Conservation (phyloP, 2,797 vertebrate genomes). For the Argya squamiceps region DNA sequence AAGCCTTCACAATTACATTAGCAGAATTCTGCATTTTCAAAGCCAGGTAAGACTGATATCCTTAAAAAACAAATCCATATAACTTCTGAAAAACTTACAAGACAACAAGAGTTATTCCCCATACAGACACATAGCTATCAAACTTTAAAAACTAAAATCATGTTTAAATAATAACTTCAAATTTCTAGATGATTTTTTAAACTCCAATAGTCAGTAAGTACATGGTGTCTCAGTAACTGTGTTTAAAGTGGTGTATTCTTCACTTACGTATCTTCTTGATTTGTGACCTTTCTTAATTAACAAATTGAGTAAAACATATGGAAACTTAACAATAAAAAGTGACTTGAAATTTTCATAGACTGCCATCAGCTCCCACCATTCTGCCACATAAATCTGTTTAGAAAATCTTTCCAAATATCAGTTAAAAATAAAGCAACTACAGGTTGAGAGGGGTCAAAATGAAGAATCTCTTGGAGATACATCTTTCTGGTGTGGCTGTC, state of each 20-base stretch:
- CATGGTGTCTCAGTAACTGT: background rate
- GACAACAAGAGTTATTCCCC: background rate
- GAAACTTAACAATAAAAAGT: background rate
- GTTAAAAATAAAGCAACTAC: background rate
- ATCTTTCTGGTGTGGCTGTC: background rate
- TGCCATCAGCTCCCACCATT: background rate
- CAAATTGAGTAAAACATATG: background rate
- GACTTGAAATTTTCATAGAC: background rate
- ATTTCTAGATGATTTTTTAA: background rate
- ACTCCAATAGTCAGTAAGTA: background rate
- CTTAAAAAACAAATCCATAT: background rate
- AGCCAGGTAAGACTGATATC: background rate
- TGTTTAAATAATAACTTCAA: background rate
- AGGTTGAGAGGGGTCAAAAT: background rate
- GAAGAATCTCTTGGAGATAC: background rate
- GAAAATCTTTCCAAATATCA: background rate
- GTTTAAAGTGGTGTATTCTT: background rate
- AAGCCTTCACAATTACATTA: background rate
- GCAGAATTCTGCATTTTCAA: background rate
- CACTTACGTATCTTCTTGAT: background rate
- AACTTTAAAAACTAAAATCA: background rate
- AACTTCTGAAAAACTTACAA: background rate
- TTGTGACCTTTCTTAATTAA: background rate
- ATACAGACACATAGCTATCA: background rate
- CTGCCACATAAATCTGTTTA: background rate